phyloP scores from a whole-genome alignment of 2,113 vertebrate genomes.

The Brachypodius melanocephalos region DNA sequence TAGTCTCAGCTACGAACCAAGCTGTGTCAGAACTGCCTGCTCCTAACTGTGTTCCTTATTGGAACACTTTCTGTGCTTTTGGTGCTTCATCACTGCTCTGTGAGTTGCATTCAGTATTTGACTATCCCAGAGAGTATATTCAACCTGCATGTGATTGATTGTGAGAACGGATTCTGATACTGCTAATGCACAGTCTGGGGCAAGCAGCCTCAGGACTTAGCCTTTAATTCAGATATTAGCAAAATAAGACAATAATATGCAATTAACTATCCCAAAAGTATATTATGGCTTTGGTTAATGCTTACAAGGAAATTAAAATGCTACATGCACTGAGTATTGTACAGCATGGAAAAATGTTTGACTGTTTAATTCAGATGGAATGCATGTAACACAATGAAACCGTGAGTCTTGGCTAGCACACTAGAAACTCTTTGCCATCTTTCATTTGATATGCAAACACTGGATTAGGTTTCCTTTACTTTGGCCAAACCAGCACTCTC shows the following conservation, averaged over 20 bases:
- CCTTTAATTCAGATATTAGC: slow-evolving; percentile 19
- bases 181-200: background rate
- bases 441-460: slow-evolving; percentile 53
- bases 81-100: background rate
- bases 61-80: background rate
- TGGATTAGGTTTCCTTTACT: slow-evolving; percentile 49
- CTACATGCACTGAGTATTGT: background rate
- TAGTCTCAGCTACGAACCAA: background rate
- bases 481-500: slow-evolving; percentile 8
- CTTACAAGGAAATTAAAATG: slow-evolving; percentile 13
- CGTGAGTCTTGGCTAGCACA: background rate
- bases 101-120: background rate
- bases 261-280: slow-evolving; percentile 8
- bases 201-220: background rate
- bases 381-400: slow-evolving; percentile 41
- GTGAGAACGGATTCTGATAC: background rate
- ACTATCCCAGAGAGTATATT: background rate
- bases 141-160: background rate
- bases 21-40: background rate
- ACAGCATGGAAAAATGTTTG: slow-evolving; percentile 12
- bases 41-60: background rate
- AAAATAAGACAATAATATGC: slow-evolving; percentile 30
- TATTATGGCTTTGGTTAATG: background rate
- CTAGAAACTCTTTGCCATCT: slow-evolving; percentile 13
- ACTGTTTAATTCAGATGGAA: slow-evolving; percentile 47